Evolutionary conservation across 1,140 invertebrate species (phyloP), one percentile per base, ranked within the genome.

Genomic region (Chelonus insularis): DNA sequence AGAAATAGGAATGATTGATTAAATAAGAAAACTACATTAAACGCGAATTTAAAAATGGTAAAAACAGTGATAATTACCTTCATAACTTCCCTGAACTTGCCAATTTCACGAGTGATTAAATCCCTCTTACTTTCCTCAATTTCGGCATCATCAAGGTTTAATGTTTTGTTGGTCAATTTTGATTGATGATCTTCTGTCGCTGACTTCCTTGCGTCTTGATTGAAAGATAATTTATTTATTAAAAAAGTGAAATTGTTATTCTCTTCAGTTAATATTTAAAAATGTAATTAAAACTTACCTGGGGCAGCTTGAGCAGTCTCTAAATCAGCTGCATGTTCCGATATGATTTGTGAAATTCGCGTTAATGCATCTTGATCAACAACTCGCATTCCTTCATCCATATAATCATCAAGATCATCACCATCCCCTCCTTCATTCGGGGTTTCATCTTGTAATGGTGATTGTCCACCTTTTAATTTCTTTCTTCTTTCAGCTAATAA

Each of bases 121-220:
- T 92, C 90, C n/a, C 94, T 88, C 79, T 97, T 97, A 75, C 96
- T 96, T 82, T 98, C 96, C 82, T 98, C 96, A 58, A 97, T 88
- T 73, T 95, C 91, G 4, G 90, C 89, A 69, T 93, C 91, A 69
- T 92, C 88, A 18, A 91, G 74, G 57, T 89, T 89, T 67, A 85
- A 81, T 29, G 83, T 78, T 66, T 87, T 87, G 45, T 83, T 77
- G 18, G 82, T 78, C 57, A 84, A 82, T 75, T 86, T 86, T 50
- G 83, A 85, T 57, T 85, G 84, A 58, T 84, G 83, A 70, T 87
- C 85, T 72, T 87, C 86, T 84, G 76, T 6, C 66, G 72, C 57
- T 36, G 67, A 14, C 41, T 55, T 61, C 36, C 59, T 32, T 6
- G 59, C 51, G 47, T 61, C 59, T 61, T 16, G 25, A 29, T 29